Percentiles rank a stretch among this genome's conserved stretches.
phyloP scores from a whole-genome alignment of 1,140 invertebrate genomes.

The Brachionus manjavacas region DNA sequence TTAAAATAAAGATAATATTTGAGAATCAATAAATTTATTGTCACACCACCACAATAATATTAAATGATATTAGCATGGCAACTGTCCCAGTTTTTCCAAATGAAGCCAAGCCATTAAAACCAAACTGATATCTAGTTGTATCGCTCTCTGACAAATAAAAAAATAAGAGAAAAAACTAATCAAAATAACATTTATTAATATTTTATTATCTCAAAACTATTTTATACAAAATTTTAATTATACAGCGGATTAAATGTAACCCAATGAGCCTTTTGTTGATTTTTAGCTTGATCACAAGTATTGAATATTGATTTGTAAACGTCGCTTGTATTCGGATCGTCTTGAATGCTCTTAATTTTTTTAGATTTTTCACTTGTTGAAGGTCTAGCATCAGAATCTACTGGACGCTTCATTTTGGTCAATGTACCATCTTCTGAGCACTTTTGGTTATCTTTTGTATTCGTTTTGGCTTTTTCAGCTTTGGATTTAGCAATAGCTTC shows the following conservation, averaged over 20 bases:
- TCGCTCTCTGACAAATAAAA: too few relatives aligned
- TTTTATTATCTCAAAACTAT: neutral
- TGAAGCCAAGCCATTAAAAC: too few relatives aligned
- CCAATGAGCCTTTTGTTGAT: constrained; percentile 86
- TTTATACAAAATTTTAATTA: constrained; percentile 63
- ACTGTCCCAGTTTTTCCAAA: too few relatives aligned
- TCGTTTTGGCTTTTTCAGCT: constrained; percentile 41
- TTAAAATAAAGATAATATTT: too few relatives aligned
- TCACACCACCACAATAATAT: too few relatives aligned
- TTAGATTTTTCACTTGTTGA: constrained; percentile 7
- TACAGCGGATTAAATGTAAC: constrained; percentile 94
- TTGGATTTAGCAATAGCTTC: constrained; percentile 41
- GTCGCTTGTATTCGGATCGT: constrained; percentile 80
- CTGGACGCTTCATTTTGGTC: neutral
- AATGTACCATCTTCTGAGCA: neutral
- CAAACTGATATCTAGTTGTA: too few relatives aligned
- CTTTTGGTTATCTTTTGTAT: constrained; percentile 5
- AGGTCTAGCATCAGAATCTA: neutral
- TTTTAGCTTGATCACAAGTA: constrained; percentile 74
- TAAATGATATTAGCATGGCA: too few relatives aligned
- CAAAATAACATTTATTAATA: constrained; percentile 21
- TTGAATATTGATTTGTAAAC: constrained; percentile 94
- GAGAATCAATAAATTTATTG: too few relatives aligned
- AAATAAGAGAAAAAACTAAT: neutral
- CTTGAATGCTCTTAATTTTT: constrained; percentile 52